Evolutionary conservation across 2,113 vertebrate genomes (phyloP).

Genomic region (Odontophorus gujanensis): DNA sequence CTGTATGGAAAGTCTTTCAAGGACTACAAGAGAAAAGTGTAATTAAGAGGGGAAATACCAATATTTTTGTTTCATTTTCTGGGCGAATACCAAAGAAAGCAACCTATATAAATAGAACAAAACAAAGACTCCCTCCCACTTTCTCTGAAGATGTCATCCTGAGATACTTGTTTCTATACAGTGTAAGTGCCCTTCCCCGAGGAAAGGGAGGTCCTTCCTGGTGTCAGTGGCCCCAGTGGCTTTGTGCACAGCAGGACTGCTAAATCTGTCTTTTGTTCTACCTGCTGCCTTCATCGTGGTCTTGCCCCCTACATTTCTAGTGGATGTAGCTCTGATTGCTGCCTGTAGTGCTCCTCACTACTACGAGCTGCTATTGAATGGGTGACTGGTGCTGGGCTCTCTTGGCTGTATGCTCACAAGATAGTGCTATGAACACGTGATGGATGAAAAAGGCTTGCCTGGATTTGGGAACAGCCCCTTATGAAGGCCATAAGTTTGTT

Average conservation of each 20-base stretch:
- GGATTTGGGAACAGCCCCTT: background rate
- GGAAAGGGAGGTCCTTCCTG: background rate
- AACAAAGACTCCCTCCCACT: background rate
- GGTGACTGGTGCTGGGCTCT: background rate
- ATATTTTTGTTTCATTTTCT: slow-evolving; percentile 47
- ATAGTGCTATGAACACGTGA: background rate
- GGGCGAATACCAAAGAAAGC: slow-evolving; percentile 36
- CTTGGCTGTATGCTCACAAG: background rate
- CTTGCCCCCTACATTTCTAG: background rate
- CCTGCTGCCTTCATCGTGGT: background rate
- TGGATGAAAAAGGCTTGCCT: background rate
- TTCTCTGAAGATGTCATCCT: slow-evolving; percentile 1
- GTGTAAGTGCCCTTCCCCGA: background rate
- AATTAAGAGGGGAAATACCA: slow-evolving; percentile 16
- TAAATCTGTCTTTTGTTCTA: background rate
- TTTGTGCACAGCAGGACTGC: background rate
- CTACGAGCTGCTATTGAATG: background rate
- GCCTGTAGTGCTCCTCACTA: background rate
- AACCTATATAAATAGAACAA: slow-evolving; percentile 15
- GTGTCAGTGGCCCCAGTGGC: background rate
- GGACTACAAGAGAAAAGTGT: slow-evolving; percentile 1
- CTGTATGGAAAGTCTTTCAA: slow-evolving; percentile 12
- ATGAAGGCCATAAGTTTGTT: background rate
- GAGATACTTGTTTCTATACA: slow-evolving; percentile 31
- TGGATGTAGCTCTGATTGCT: background rate